Percentiles rank a stretch among this genome's conserved stretches.
phyloP scores from a whole-genome alignment of 2,113 vertebrate genomes.

The Rhea pennata region DNA sequence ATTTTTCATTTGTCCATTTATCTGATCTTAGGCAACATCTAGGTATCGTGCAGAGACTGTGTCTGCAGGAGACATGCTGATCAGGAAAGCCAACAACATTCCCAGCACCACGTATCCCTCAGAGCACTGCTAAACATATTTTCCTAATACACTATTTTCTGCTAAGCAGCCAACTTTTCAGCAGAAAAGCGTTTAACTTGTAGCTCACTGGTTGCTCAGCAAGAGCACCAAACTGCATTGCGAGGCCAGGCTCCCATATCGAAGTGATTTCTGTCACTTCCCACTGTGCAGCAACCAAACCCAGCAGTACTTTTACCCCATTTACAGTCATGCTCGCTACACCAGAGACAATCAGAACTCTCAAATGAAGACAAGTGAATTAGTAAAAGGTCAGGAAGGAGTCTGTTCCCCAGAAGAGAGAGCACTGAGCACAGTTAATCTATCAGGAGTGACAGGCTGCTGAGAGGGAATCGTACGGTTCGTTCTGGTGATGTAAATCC shows the following conservation, averaged over 20 bases:
- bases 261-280: not conserved
- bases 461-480: not conserved
- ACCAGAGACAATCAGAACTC: not conserved
- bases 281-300: not conserved
- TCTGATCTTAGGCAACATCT: not conserved
- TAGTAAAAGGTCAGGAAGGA: not conserved
- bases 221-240: not conserved
- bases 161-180: not conserved
- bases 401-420: not conserved
- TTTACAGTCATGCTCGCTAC: not conserved
- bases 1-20: not conserved
- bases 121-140: not conserved
- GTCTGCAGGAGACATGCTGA: not conserved
- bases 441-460: not conserved
- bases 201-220: not conserved
- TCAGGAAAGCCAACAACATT: not conserved
- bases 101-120: not conserved
- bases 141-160: not conserved
- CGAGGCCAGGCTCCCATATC: not conserved
- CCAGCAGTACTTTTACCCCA: not conserved
- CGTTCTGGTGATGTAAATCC: not conserved
- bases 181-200: not conserved
- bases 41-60: not conserved
- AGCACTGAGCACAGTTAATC: not conserved
- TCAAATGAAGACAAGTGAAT: not conserved